phyloP scores from a whole-genome alignment of 1,140 invertebrate species.

The Vanessa tameamea region DNA sequence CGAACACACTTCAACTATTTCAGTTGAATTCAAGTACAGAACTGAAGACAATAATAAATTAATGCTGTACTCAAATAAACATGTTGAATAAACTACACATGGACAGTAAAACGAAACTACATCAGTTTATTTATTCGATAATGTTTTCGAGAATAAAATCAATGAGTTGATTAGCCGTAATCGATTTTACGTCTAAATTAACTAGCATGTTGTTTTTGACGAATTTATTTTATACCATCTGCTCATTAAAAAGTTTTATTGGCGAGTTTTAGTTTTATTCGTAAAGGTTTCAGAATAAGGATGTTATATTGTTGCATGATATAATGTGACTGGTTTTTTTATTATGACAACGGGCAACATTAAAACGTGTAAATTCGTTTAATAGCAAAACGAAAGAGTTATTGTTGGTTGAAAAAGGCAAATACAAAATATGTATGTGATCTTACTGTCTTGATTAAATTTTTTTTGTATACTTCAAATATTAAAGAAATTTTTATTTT shows the following conservation, averaged over 20 bases:
- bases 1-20: neutral
- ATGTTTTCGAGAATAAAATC: constrained; percentile 32
- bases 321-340: neutral
- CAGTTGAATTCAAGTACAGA: neutral
- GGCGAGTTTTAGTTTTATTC: constrained; percentile 1
- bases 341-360: neutral
- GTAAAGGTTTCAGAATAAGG: neutral
- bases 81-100: neutral
- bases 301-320: neutral
- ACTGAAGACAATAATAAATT: neutral
- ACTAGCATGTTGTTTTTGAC: constrained; percentile 37
- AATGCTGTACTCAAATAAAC: neutral
- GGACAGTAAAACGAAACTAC: constrained; percentile 9
- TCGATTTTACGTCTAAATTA: constrained; percentile 42
- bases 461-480: too few relatives aligned
- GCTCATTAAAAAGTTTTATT: constrained; percentile 3
- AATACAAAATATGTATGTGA: too few relatives aligned
- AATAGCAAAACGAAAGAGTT: neutral
- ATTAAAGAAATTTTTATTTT: too few relatives aligned
- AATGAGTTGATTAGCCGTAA: constrained; percentile 34
- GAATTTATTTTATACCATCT: constrained; percentile 29
- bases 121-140: constrained; percentile 21
- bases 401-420: neutral
- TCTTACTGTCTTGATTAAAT: too few relatives aligned
- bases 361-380: neutral